Base-by-base conservation (phyloP, 2,888 invertebrate genomes). In the Parasteatoda lunata region DNA sequence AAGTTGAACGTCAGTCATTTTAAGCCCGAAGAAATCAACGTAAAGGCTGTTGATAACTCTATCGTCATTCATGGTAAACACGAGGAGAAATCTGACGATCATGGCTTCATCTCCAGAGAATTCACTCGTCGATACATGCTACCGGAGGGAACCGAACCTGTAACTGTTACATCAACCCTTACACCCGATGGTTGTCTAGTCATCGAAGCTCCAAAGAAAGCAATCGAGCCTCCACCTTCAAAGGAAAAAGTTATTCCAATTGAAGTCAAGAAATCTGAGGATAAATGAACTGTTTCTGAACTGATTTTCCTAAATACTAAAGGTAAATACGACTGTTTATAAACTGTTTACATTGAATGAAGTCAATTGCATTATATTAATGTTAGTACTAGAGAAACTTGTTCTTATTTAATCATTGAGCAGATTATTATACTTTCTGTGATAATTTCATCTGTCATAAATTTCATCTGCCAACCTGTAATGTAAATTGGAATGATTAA, bases 51-150 rank as follows among this genome's bases (percentile, higher is more conserved):
- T 6, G 89, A 86, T 49, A 86, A 89, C 69, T 75, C 66, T 49
- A 66, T 89, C 15, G 81, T 88, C 9, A 78, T 89, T 11, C 83
- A 89, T 6, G 89, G 87, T 9, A 89, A 89, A 68, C 89, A 90
- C 77, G 89, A 90, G 65, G 89, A 90, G 47, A 81, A 83, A 30
- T 52, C 51, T 1, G 89, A 90, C 64, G 83, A 90, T 11, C 85
- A 89, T 52, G 89, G 89, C 3, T 88, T 84, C 59, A 71, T 89
- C 5, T 73, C 85, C 30, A 70, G 89, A 1, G 86, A 90, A 47
- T 90, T 90, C 51, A 85, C 85, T 7, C 84, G 89, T 1, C 52
- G 80, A 9, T 89, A 89, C 71, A 81, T 87, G 78, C 75, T 90
- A 11, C 89, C 89, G 0, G 52, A 80, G 3, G 85, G 76, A 11